Evolutionary conservation across 2,797 vertebrate genomes (phyloP).

Genomic region (Hybognathus amarus): DNA sequence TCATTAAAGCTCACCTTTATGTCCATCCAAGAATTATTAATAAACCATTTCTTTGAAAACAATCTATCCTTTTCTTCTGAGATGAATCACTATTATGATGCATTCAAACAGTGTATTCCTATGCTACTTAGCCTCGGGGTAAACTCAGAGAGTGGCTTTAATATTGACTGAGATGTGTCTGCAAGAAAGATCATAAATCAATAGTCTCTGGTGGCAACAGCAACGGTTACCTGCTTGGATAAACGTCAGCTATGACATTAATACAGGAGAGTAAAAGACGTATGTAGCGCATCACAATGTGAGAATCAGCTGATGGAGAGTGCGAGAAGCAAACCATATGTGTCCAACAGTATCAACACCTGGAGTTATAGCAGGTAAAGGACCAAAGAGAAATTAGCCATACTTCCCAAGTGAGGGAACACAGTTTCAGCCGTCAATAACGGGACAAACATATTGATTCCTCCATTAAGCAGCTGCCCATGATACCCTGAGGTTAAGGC

Average conservation of each 20-base stretch:
- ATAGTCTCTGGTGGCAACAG: constrained; percentile 35
- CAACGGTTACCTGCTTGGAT: constrained; percentile 25
- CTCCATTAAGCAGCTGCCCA: constrained; percentile 53
- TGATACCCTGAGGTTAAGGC: constrained; percentile 46
- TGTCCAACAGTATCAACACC: constrained; percentile 40
- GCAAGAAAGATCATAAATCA: constrained; percentile 51
- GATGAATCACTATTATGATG: constrained; percentile 16
- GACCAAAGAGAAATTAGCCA: constrained; percentile 52
- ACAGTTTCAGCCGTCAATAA: constrained; percentile 52
- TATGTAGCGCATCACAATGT: constrained; percentile 2
- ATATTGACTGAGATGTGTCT: constrained; percentile 40
- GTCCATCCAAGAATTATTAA: constrained; percentile 6
- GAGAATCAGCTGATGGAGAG: constrained; percentile 26
- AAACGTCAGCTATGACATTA: constrained; percentile 38
- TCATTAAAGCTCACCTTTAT: neutral
- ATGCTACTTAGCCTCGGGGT: constrained; percentile 41
- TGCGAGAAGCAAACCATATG: constrained; percentile 1
- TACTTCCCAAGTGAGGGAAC: constrained; percentile 49
- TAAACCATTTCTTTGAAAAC: constrained; percentile 15
- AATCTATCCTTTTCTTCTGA: constrained; percentile 5
- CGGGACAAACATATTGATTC: constrained; percentile 58
- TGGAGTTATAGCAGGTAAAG: constrained; percentile 47
- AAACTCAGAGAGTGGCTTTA: constrained; percentile 34
- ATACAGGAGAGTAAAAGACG: constrained; percentile 11
- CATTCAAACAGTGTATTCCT: constrained; percentile 23